Percentiles rank a stretch among this genome's conserved stretches.
phyloP scores from a whole-genome alignment of 2,113 vertebrate genomes.

The Poeciliopsis occidentalis region DNA sequence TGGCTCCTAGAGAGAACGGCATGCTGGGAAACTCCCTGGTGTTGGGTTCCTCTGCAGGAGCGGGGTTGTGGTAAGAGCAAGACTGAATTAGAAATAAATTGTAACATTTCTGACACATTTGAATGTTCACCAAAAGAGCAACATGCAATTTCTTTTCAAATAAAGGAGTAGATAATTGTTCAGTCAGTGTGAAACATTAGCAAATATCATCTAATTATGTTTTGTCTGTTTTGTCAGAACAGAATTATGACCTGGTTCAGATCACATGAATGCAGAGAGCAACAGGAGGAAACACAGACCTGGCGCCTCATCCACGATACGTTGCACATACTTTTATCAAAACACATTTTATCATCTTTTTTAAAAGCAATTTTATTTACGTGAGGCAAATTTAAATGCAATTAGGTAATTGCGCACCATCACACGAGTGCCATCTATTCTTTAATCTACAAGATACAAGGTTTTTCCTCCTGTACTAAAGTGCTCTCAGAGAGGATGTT shows the following conservation, averaged over 20 bases:
- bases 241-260: too few relatives aligned
- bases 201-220: background rate
- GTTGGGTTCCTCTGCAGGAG: background rate
- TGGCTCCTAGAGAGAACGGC: background rate
- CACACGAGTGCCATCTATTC: background rate
- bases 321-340: background rate
- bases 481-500: background rate
- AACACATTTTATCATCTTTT: background rate
- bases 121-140: background rate
- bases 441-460: background rate
- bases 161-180: background rate
- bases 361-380: background rate
- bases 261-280: too few relatives aligned
- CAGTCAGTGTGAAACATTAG: background rate
- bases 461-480: background rate
- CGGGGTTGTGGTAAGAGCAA: background rate
- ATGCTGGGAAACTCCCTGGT: background rate
- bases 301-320: too few relatives aligned
- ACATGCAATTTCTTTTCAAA: background rate
- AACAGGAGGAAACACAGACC: too few relatives aligned
- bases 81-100: background rate
- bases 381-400: background rate
- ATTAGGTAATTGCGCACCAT: background rate
- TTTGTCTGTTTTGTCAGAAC: too few relatives aligned
- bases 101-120: background rate